Evolutionary conservation across 2,797 vertebrate species (phyloP).

Genomic region (Danio kyathit): DNA sequence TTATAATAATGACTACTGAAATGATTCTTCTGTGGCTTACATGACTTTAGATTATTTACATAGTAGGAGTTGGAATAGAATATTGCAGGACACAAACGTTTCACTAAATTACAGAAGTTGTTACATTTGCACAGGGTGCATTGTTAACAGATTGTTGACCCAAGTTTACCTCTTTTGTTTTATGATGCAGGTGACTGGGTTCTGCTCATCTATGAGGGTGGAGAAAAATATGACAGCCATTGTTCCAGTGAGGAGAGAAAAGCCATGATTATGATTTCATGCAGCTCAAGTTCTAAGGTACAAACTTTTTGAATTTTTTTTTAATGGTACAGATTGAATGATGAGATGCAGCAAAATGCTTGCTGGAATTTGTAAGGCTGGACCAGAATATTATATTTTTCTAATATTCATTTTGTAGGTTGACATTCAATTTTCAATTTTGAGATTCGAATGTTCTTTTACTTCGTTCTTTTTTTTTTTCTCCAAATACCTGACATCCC

Average conservation of each 20-base stretch:
- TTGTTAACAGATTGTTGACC: neutral
- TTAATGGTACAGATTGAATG: neutral
- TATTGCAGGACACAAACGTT: neutral
- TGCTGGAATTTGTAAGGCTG: neutral
- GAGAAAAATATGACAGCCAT: constrained; percentile 81
- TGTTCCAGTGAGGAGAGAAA: constrained; percentile 82
- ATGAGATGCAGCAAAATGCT: neutral
- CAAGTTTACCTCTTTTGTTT: neutral
- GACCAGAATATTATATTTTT: no score
- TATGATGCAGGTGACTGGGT: constrained; percentile 88
- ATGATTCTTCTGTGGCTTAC: neutral
- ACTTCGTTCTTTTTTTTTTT: no score
- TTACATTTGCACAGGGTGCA: neutral
- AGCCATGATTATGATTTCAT: constrained; percentile 93
- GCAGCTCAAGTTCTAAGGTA: constrained; percentile 80
- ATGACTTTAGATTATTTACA: neutral
- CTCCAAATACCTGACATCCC: no score
- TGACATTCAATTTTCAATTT: no score
- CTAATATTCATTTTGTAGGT: no score
- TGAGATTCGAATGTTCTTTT: no score
- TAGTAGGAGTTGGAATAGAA: neutral
- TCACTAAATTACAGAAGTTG: neutral
- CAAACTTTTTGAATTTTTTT: constrained; percentile 58
- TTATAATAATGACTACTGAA: neutral
- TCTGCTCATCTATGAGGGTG: constrained; percentile 87